phyloP scores from a whole-genome alignment of 1,140 invertebrate species.

The Drosophila rufa region DNA sequence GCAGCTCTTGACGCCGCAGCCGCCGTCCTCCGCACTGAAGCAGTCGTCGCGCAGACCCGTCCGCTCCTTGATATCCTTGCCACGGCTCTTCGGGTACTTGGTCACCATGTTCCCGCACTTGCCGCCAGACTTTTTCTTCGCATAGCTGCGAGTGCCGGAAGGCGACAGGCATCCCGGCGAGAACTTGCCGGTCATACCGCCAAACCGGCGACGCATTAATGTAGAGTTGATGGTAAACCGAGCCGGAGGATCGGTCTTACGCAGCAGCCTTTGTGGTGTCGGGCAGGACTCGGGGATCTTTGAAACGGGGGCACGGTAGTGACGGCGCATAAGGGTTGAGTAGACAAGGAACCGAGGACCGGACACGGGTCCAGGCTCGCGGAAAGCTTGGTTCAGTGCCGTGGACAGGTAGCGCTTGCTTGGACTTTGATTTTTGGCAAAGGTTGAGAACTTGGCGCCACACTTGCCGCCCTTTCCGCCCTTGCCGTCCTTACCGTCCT shows the following conservation, averaged over 20 bases:
- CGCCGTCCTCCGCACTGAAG: background rate
- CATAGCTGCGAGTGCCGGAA: background rate
- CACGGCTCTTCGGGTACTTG: slow-evolving; percentile 32
- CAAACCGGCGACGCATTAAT: slow-evolving; percentile 24
- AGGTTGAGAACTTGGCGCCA: slow-evolving; percentile 50
- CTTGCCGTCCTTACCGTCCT: background rate
- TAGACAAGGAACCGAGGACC: slow-evolving; percentile 30
- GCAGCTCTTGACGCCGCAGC: slow-evolving; percentile 21
- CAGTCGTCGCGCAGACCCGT: slow-evolving; percentile 45
- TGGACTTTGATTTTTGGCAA: background rate
- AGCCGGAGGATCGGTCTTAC: background rate
- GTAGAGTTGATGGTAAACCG: slow-evolving; percentile 18
- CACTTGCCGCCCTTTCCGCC: background rate
- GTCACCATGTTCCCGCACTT: slow-evolving; percentile 32
- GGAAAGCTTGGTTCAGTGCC: background rate
- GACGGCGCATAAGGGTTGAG: slow-evolving; percentile 55
- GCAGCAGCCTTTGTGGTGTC: too few relatives aligned
- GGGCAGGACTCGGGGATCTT: background rate
- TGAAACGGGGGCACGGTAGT: slow-evolving; percentile 28
- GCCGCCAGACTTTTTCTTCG: slow-evolving; percentile 20
- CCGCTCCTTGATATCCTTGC: slow-evolving; percentile 43
- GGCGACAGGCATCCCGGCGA: background rate
- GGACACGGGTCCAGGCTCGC: background rate
- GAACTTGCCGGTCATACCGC: slow-evolving; percentile 5
- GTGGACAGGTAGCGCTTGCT: slow-evolving; percentile 52